Percentiles rank a stretch among this genome's conserved stretches.
Evolutionary conservation across 2,797 vertebrate genomes (phyloP).

Genomic region (Poeciliopsis paucimaculata): DNA sequence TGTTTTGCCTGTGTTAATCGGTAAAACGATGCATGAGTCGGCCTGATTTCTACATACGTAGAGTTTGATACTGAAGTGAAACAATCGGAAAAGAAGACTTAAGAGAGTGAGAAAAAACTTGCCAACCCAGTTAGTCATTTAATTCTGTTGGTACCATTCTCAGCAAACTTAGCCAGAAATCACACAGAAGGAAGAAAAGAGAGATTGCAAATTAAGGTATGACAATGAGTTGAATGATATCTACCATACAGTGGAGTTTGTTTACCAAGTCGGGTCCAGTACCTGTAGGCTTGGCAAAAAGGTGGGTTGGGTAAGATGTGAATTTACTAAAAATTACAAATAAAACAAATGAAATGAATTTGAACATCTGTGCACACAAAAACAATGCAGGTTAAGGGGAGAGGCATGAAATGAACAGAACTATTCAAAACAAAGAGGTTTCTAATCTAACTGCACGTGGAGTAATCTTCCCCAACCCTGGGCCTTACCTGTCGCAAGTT

Average conservation of each 20-base stretch:
- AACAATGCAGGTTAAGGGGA: neutral
- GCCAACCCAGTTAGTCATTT: neutral
- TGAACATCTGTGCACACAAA: neutral
- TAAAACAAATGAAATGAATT: slow-evolving; percentile 49
- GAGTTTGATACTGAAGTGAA: neutral
- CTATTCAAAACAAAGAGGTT: neutral
- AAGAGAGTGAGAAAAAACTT: neutral
- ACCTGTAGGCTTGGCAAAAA: slow-evolving; percentile 94
- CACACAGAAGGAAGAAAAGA: slow-evolving; percentile 59
- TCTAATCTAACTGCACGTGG: neutral
- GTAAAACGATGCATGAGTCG: neutral
- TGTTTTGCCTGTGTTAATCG: neutral
- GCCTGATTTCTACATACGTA: neutral
- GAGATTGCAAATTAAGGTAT: slow-evolving; percentile 89
- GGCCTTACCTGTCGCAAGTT: slow-evolving; percentile 96
- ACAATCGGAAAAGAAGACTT: neutral
- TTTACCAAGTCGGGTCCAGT: slow-evolving; percentile 96
- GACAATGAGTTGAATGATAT: slow-evolving; percentile 84
- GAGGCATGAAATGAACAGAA: neutral
- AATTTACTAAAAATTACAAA: slow-evolving; percentile 82
- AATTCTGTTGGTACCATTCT: neutral
- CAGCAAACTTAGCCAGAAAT: neutral
- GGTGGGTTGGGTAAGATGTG: slow-evolving; percentile 86
- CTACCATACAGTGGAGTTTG: slow-evolving; percentile 99
- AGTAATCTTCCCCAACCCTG: neutral